Percentiles rank a stretch among this genome's conserved stretches.
phyloP scores from a whole-genome alignment of 2,113 vertebrate genomes.

The Nycticorax nycticorax region DNA sequence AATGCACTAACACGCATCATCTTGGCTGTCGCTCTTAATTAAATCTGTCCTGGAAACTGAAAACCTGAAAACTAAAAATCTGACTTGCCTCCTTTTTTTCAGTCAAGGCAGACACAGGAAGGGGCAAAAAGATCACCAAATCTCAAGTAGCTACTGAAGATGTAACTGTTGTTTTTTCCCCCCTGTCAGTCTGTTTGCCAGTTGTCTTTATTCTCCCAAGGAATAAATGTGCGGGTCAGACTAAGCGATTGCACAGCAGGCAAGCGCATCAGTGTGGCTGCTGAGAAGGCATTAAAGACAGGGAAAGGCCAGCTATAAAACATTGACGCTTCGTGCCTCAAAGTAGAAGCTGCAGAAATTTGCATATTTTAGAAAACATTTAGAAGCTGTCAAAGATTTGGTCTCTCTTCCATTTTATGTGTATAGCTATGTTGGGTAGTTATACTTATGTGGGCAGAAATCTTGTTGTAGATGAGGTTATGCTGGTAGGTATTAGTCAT shows the following conservation, averaged over 20 bases:
- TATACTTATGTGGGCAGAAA: slow-evolving; percentile 49
- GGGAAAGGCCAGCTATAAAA: background rate
- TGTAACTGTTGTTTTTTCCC: background rate
- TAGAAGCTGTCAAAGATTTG: slow-evolving; percentile 14
- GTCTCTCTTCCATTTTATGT: slow-evolving; percentile 40
- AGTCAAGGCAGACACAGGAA: background rate
- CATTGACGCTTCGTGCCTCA: background rate
- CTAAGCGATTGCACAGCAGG: fast-evolving
- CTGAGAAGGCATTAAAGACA: background rate
- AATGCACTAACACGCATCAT: fast-evolving
- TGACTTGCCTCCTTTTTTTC: background rate
- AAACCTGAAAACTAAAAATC: background rate
- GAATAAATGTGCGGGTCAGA: background rate
- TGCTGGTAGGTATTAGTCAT: slow-evolving; percentile 61
- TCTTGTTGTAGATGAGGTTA: slow-evolving; percentile 54
- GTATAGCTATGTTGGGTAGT: slow-evolving; percentile 41
- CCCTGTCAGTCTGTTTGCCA: background rate
- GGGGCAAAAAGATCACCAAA: background rate
- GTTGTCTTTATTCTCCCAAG: background rate
- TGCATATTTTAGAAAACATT: slow-evolving; percentile 31
- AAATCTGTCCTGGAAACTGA: background rate
- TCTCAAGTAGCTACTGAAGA: background rate
- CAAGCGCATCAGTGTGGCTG: background rate
- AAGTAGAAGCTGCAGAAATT: slow-evolving; percentile 45
- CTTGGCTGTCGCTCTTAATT: background rate